Evolutionary conservation across 2,113 vertebrate genomes (phyloP), one percentile per base, ranked within the genome.

Genomic region (Heterotis niloticus): DNA sequence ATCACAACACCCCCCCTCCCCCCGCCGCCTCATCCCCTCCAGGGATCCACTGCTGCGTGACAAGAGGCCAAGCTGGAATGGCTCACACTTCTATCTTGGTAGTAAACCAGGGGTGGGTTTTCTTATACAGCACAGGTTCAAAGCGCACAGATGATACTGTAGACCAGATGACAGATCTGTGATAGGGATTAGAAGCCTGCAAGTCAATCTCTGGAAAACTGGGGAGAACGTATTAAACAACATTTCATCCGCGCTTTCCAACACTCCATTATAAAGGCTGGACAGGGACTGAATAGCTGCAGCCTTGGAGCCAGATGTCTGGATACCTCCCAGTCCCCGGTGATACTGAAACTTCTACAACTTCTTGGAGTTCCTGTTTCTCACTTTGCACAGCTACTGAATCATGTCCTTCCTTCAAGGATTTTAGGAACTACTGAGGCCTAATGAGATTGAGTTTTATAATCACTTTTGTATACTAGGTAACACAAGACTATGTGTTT

Each of bases 221-320:
- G 78, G 81, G 66, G 77, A 64, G 77, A 85, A 78, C 67, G 71
- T 64, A 78, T 81, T 78, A 80, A 67, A 83, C 62, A 68, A 57
- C 60, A 54, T 75, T 79, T 84, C 69, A 72, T 83, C 79, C 78
- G 82, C 78, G 69, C 85, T 85, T 83, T 83, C 78, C 75, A 82
- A 74, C 73, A 79, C 83, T 82, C 73, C 51, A 81, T 78, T 80
- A 83, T 77, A 59, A 84, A 87, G 75, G 82, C 82, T 75, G 52
- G 74, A 73, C 74, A 64, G 81, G 83, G 82, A 84, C 77, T 66
- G 64, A 86, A 17, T 79, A 67, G 72, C 79, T 23, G 74, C 69
- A 29, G 66, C 64, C 69, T 77, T 76, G 75, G 81, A 88, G 85
- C 82, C 87, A 91, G 86, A 89, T 89, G 87, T 85, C 85, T 83